A percentile compares a stretch with the other conserved stretches of the same genome.
Conservation (phyloP, 2,797 vertebrate genomes). For the Poecilia gillii region DNA sequence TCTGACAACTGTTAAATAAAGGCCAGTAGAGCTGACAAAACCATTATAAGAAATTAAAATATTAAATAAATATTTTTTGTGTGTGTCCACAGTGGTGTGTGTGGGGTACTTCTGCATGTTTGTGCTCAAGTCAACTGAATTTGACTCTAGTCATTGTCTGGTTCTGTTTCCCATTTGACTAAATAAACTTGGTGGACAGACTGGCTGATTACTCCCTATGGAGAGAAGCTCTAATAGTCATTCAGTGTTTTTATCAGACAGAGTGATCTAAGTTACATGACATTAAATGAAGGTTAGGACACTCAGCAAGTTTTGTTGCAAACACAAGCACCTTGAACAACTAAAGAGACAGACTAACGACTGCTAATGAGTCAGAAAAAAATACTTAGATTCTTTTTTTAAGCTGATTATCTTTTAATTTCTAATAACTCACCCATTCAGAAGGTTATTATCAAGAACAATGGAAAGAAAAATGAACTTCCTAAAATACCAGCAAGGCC, state of each 20-base stretch:
- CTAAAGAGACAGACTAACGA: background rate
- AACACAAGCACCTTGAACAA: background rate
- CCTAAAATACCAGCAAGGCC: constrained; percentile 17
- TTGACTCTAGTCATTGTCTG: background rate
- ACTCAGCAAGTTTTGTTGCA: background rate
- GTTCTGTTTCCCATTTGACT: background rate
- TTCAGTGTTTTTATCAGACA: background rate
- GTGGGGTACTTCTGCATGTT: background rate
- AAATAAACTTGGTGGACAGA: background rate
- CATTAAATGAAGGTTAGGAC: background rate
- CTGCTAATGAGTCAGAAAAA: background rate
- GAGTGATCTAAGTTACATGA: background rate
- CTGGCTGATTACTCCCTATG: background rate
- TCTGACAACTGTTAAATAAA: too few relatives aligned
- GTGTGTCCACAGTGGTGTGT: background rate
- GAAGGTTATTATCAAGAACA: constrained; percentile 9
- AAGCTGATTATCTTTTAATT: constrained; percentile 10
- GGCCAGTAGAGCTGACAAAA: too few relatives aligned
- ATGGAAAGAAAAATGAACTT: constrained; percentile 27
- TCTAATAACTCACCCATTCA: constrained; percentile 23
- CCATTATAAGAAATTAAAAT: too few relatives aligned
- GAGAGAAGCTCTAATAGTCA: background rate
- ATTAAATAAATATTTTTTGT: background rate
- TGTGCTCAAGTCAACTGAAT: background rate
- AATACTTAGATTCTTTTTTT: background rate